phyloP scores from a whole-genome alignment of 2,888 invertebrate species.

The Scaptomyza tumidula region DNA sequence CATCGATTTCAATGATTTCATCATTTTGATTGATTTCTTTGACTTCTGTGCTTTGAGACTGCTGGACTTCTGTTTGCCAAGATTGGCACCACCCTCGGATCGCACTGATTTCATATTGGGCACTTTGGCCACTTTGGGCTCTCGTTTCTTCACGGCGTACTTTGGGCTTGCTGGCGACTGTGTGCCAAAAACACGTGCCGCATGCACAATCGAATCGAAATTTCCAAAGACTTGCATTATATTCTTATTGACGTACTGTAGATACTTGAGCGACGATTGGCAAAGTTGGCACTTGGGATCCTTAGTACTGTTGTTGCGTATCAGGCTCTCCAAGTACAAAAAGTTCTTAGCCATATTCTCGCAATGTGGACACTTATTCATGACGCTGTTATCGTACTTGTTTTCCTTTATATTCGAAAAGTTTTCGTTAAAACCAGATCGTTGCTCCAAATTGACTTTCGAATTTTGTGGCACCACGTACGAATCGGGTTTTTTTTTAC shows the following conservation, averaged over 20 bases:
- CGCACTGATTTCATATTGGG: slow-evolving; percentile 5
- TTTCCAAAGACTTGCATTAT: slow-evolving; percentile 77
- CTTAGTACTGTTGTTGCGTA: slow-evolving; percentile 69
- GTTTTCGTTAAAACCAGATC: slow-evolving; percentile 34
- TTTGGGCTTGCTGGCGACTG: slow-evolving; percentile 54
- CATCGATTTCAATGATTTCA: slow-evolving; percentile 50
- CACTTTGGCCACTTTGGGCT: slow-evolving; percentile 3
- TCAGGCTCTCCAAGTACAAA: slow-evolving; percentile 76
- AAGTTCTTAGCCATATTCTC: slow-evolving; percentile 82
- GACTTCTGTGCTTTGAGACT: slow-evolving; percentile 45
- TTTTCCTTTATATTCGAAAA: slow-evolving; percentile 54
- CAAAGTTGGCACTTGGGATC: slow-evolving; percentile 70
- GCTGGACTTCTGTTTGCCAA: slow-evolving; percentile 31
- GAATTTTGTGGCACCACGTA: slow-evolving; percentile 79
- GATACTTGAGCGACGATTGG: slow-evolving; percentile 74
- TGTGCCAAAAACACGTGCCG: slow-evolving; percentile 64
- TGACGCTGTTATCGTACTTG: slow-evolving; percentile 27
- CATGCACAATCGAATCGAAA: slow-evolving; percentile 65
- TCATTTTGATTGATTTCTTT: slow-evolving; percentile 45
- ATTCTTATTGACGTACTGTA: slow-evolving; percentile 77
- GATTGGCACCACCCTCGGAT: slow-evolving; percentile 53
- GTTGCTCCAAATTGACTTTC: slow-evolving; percentile 49
- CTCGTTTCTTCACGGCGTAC: slow-evolving; percentile 48
- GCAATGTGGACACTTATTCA: slow-evolving; percentile 73
- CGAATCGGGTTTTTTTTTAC: slow-evolving; percentile 56